Base-by-base conservation (phyloP, 2,888 invertebrate genomes). In the Drosophila differens region DNA sequence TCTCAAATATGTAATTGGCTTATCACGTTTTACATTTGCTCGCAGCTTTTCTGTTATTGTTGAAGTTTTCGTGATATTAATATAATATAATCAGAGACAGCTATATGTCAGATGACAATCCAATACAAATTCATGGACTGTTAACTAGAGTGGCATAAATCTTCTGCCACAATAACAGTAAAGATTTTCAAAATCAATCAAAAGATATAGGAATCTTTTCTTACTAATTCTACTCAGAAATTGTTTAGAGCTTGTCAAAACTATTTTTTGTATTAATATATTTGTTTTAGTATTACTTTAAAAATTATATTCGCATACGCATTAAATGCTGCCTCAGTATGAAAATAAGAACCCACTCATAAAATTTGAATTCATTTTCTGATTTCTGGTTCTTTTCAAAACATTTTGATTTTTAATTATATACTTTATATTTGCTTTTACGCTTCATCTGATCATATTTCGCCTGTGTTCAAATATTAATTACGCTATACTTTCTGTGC, bases 1-100 rank as follows among this genome's bases (percentile, higher is more conserved):
- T 69, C 69, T 57, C 59, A 65, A 82, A 74, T 70, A 28, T 78
- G 73, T 73, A 81, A 87, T 83, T 81, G 71, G 47, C 62, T 68
- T 76, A 72, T 57, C 65, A 64, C 64, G 49, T 39, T 66, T 58
- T 37, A 64, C 64, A 57, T 39, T 59, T 70, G 60, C 54, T 49
- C 25, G 32, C 30, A 12, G 69, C 32, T 61, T 68, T 80, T 28
- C 68, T 52, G 41, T 58, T 12, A 28, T 52, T 33, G n/a, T 22
- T 47, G 28, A 19, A 39, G 12, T 22, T 33, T 25, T 35, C 32
- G 30, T 58, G 5, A n/a, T 28, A 19, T 67, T 61, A n/a, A 57
- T 57, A 28, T 19, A 16, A 19, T 5, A 22, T 57, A 16, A 47
- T 33, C 54, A 35, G 41, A n/a, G 35, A 25, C 35, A 52, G 35